Conservation (phyloP, 2,113 vertebrate genomes). For the Chaetodon trifascialis region DNA sequence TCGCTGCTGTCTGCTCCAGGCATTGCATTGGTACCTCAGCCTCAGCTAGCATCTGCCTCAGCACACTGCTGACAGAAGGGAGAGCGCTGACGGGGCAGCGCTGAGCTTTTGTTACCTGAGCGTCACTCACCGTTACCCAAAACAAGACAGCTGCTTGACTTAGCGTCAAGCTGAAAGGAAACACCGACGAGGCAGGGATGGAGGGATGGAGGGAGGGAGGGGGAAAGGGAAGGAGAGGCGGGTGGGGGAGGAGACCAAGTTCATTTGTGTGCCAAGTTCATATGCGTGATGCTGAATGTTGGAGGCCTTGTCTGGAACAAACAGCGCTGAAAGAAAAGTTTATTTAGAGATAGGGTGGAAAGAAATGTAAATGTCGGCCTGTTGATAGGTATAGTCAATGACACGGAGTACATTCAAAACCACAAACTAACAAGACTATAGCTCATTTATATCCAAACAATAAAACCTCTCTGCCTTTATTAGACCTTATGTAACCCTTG, state of each 20-base stretch:
- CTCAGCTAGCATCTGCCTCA: conserved; percentile 66
- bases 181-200: conserved; percentile 25
- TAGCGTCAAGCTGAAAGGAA: conserved; percentile 64
- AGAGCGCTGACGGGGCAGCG: conserved; percentile 58
- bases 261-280: conserved; percentile 63
- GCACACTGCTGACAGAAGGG: conserved; percentile 46
- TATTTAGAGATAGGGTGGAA: conserved; percentile 26
- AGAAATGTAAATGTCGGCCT: conserved; percentile 9
- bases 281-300: conserved; percentile 12
- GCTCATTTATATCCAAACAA: not conserved
- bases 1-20: conserved; percentile 1
- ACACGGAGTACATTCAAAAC: conserved; percentile 11
- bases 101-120: conserved; percentile 78
- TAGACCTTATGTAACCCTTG: not conserved
- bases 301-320: conserved; percentile 6
- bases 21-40: conserved; percentile 10
- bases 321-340: conserved; percentile 25
- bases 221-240: not conserved
- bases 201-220: not conserved
- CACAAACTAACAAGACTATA: not conserved
- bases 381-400: conserved; percentile 10
- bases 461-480: not conserved
- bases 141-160: conserved; percentile 77
- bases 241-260: conserved; percentile 25
- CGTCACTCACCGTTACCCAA: conserved; percentile 70